These are phyloP conservation scores for Mesochorus sp. DNA, from an alignment of 2,888 invertebrate species.

Conservation along the genomic window DNA sequence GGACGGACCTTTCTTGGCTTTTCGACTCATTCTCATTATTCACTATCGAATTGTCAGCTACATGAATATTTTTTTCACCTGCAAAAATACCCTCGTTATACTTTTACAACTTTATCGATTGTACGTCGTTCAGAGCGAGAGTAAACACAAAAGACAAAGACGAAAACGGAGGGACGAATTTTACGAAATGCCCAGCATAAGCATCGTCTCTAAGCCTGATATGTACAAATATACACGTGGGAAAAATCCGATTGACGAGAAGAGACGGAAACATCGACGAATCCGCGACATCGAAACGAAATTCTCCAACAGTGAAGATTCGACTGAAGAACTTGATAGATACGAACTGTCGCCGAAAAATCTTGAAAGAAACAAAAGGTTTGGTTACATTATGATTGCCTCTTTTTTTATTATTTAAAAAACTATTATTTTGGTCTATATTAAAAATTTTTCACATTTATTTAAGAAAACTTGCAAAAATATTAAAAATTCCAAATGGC, in stretches of 20 bases:
- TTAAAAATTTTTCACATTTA: too few relatives aligned
- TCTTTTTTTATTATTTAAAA: too few relatives aligned
- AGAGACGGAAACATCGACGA: slow-evolving; percentile 64
- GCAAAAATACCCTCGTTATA: slow-evolving; percentile 95
- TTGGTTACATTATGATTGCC: too few relatives aligned
- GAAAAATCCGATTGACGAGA: slow-evolving; percentile 62
- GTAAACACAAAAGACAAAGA: slow-evolving; percentile 75
- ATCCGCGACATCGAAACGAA: slow-evolving; percentile 67
- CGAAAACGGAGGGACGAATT: slow-evolving; percentile 73
- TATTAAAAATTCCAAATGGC: too few relatives aligned
- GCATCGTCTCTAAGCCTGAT: slow-evolving; percentile 75
- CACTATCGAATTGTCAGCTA: slow-evolving; percentile 95
- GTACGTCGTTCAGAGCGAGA: slow-evolving; percentile 91
- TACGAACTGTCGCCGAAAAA: slow-evolving; percentile 71
- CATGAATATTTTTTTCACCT: slow-evolving; percentile 98
- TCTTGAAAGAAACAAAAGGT: slow-evolving; percentile 63
- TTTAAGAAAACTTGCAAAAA: too few relatives aligned
- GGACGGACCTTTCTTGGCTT: slow-evolving; percentile 94
- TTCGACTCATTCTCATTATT: slow-evolving; percentile 92
- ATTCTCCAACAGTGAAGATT: slow-evolving; percentile 72
- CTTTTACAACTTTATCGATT: slow-evolving; percentile 92
- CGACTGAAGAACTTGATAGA: slow-evolving; percentile 71
- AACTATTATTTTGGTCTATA: too few relatives aligned
- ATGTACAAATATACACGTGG: slow-evolving; percentile 65
- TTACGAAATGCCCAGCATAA: slow-evolving; percentile 73